phyloP scores from a whole-genome alignment of 1,140 invertebrate genomes.

The Manduca sexta region DNA sequence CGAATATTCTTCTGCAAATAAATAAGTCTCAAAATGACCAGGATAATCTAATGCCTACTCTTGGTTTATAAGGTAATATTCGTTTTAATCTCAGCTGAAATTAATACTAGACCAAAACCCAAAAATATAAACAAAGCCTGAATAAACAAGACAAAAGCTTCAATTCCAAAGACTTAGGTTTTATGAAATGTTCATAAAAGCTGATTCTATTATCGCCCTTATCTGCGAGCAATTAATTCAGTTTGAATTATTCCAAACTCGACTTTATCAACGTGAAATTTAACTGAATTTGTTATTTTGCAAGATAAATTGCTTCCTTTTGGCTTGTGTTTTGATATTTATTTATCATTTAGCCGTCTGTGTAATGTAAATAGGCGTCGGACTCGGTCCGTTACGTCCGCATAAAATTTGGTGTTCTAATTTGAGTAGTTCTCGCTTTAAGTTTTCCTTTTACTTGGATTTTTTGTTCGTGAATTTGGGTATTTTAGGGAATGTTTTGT shows the following conservation, averaged over 20 bases:
- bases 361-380: not conserved
- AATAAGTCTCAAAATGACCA: too few relatives aligned
- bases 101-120: too few relatives aligned
- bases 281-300: not conserved
- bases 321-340: not conserved
- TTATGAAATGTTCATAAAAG: conserved; percentile 16
- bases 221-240: conserved; percentile 28
- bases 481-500: too few relatives aligned
- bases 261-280: conserved; percentile 1
- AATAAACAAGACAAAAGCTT: not conserved
- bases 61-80: too few relatives aligned
- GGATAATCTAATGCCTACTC: too few relatives aligned
- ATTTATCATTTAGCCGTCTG: not conserved
- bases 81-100: too few relatives aligned
- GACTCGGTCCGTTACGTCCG: too few relatives aligned
- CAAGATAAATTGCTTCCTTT: conserved; percentile 1
- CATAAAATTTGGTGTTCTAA: too few relatives aligned
- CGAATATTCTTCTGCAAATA: too few relatives aligned
- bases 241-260: conserved; percentile 17
- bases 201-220: conserved; percentile 22
- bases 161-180: conserved; percentile 3
- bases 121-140: not conserved
- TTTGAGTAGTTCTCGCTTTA: too few relatives aligned
- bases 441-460: too few relatives aligned
- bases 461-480: too few relatives aligned